Percentiles rank a stretch among this genome's conserved stretches.
phyloP scores from a whole-genome alignment of 2,888 invertebrate species.

The Myopa tessellatipennis region DNA sequence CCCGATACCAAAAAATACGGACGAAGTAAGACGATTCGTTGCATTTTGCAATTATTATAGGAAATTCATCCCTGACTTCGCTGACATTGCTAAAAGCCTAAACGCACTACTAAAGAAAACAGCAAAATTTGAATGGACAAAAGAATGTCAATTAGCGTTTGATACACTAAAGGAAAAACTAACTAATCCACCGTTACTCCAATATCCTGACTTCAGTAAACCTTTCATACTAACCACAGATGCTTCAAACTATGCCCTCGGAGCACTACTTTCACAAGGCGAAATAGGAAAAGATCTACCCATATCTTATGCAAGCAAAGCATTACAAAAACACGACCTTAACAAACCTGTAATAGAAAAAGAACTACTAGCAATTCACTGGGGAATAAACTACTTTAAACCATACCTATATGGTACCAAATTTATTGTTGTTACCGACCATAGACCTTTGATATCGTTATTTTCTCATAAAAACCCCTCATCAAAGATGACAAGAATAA shows the following conservation, averaged over 20 bases:
- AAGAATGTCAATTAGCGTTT: constrained; percentile 7
- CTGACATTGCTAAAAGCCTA: too few relatives aligned
- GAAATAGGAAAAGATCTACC: background rate
- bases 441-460: constrained; percentile 11
- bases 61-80: too few relatives aligned
- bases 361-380: constrained; percentile 6
- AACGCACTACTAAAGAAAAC: too few relatives aligned
- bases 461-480: constrained; percentile 7
- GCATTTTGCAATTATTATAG: too few relatives aligned
- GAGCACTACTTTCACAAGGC: background rate
- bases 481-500: background rate
- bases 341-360: constrained; percentile 11
- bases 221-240: constrained; percentile 1
- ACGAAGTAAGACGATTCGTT: too few relatives aligned
- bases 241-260: background rate
- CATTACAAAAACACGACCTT: background rate
- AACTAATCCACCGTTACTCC: background rate
- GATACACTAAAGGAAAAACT: constrained; percentile 5
- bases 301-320: background rate
- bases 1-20: too few relatives aligned
- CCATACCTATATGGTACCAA: background rate
- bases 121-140: background rate
- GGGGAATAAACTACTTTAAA: constrained; percentile 2
- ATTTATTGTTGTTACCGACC: background rate
- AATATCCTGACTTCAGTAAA: background rate